These are phyloP conservation scores for Melanotaenia duboulayi DNA, from an alignment of 2,113 vertebrate species.

Conservation along the genomic window DNA sequence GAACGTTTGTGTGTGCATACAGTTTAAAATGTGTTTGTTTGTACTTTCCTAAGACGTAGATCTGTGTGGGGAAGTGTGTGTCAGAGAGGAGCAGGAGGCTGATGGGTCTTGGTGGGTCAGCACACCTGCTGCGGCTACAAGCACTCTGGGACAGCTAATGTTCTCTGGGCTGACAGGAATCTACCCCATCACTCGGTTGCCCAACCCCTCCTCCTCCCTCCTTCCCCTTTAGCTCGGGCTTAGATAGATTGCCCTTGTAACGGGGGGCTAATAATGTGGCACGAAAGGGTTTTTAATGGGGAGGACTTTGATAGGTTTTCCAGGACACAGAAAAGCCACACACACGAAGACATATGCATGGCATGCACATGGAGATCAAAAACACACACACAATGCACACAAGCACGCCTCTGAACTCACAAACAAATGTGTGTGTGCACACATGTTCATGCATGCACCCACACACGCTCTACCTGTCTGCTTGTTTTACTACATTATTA, in stretches of 20 bases:
- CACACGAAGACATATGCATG: slow-evolving; percentile 59
- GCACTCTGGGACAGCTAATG: slow-evolving; percentile 83
- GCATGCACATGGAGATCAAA: slow-evolving; percentile 51
- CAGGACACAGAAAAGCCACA: slow-evolving; percentile 63
- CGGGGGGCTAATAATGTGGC: slow-evolving; percentile 84
- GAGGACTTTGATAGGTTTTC: slow-evolving; percentile 82
- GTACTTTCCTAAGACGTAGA: slow-evolving; percentile 25
- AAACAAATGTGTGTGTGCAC: slow-evolving; percentile 56
- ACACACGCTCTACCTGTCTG: slow-evolving; percentile 72
- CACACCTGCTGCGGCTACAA: slow-evolving; percentile 86
- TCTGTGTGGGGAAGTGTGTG: slow-evolving; percentile 13
- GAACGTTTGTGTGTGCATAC: slow-evolving; percentile 13
- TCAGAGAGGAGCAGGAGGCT: slow-evolving; percentile 64
- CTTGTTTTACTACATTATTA: slow-evolving; percentile 81
- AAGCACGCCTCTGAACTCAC: slow-evolving; percentile 49
- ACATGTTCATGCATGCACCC: slow-evolving; percentile 38
- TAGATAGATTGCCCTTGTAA: slow-evolving; percentile 84
- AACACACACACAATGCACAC: slow-evolving; percentile 49
- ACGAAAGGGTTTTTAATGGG: slow-evolving; percentile 81
- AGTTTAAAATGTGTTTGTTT: slow-evolving; percentile 41
- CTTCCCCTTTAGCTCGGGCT: slow-evolving; percentile 74
- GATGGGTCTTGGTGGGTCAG: slow-evolving; percentile 83
- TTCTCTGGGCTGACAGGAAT: slow-evolving; percentile 85
- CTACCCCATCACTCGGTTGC: slow-evolving; percentile 64
- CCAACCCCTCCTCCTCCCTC: slow-evolving; percentile 59